Conservation (phyloP, 2,888 invertebrate species). For the Podotricha telesiphe region DNA sequence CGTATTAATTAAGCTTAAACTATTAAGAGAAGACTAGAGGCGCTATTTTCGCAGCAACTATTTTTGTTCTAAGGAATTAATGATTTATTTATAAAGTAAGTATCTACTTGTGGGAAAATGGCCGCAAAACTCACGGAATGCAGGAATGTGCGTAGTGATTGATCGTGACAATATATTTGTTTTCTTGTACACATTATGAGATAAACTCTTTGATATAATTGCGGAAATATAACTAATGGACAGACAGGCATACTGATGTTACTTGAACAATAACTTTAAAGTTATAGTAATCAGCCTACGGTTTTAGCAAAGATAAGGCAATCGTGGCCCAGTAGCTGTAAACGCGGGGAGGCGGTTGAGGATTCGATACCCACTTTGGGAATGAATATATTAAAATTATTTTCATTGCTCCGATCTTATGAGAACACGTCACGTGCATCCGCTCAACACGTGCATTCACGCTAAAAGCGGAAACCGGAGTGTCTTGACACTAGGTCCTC, state of each 20-base stretch:
- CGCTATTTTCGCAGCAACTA: conserved; percentile 50
- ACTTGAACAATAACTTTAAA: background rate
- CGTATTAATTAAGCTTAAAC: conserved; percentile 20
- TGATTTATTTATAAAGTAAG: conserved; percentile 47
- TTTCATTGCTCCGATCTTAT: too few relatives aligned
- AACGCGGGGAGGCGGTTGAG: too few relatives aligned
- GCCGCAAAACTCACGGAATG: conserved; percentile 31
- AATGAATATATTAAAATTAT: too few relatives aligned
- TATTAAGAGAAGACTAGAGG: conserved; percentile 45
- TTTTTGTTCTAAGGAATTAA: conserved; percentile 49
- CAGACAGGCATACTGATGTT: background rate
- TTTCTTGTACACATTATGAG: conserved; percentile 24
- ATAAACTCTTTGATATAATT: conserved; percentile 18
- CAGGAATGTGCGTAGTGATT: conserved; percentile 32
- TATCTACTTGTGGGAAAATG: conserved; percentile 40
- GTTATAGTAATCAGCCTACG: too few relatives aligned
- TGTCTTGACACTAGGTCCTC: too few relatives aligned
- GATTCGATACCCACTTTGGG: too few relatives aligned
- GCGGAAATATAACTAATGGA: conserved; percentile 12
- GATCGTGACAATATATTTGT: conserved; percentile 32
- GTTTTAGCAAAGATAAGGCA: too few relatives aligned
- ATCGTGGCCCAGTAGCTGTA: too few relatives aligned
- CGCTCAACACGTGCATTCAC: too few relatives aligned
- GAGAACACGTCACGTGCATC: too few relatives aligned
- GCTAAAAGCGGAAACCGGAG: too few relatives aligned